phyloP scores from a whole-genome alignment of 2,113 vertebrate species.

The cat (Felis catus) region DNA sequence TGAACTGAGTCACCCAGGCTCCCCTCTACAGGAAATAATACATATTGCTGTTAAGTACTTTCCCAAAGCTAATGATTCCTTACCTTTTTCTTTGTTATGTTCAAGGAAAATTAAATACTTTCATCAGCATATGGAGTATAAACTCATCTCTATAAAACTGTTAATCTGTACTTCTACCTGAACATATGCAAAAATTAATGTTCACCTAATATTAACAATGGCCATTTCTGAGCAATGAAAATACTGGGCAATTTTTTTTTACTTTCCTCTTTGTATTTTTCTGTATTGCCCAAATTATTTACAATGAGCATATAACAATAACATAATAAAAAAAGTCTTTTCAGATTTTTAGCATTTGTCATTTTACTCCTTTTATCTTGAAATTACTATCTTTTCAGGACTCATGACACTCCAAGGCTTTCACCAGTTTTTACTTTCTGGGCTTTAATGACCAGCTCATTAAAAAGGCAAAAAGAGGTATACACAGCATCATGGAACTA shows the following conservation, averaged over 20 bases:
- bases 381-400: not conserved
- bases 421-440: not conserved
- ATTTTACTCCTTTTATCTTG: not conserved
- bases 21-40: not conserved
- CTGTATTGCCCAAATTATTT: not conserved
- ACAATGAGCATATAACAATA: not conserved
- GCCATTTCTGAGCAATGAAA: not conserved
- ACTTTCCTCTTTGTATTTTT: not conserved
- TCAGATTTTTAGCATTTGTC: not conserved
- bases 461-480: not conserved
- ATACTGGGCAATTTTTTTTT: not conserved
- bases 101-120: constrained; percentile 12
- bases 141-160: not conserved
- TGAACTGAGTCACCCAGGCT: too few species aligned
- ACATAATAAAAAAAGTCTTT: not conserved
- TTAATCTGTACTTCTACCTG: not conserved
- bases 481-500: not conserved
- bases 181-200: not conserved
- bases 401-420: not conserved
- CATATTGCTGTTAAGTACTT: not conserved
- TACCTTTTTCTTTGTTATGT: not conserved
- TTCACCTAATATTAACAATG: not conserved
- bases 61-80: not conserved
- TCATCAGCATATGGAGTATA: not conserved
- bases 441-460: not conserved